phyloP scores from a whole-genome alignment of 2,113 vertebrate genomes.

The Tyto alba region DNA sequence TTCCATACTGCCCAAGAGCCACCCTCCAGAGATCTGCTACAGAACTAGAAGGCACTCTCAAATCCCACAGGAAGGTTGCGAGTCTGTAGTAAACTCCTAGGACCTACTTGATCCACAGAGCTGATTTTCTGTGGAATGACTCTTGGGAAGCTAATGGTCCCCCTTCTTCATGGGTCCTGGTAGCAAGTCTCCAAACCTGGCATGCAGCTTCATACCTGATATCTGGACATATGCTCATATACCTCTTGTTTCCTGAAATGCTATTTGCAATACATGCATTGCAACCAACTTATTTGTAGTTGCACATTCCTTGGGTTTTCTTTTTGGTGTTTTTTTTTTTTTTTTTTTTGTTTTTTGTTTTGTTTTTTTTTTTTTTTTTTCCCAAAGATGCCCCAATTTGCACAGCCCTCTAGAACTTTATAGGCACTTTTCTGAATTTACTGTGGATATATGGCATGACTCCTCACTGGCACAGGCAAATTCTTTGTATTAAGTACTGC shows the following conservation, averaged over 20 bases:
- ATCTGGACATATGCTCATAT: background rate
- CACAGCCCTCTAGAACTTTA: background rate
- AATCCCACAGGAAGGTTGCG: background rate
- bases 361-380: background rate
- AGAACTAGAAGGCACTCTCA: background rate
- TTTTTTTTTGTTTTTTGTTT: background rate
- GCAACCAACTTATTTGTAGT: background rate
- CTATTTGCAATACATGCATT: background rate
- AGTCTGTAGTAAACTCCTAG: background rate
- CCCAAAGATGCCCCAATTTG: background rate
- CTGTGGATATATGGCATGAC: background rate
- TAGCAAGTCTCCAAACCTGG: background rate
- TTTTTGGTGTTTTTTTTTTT: too few relatives aligned
- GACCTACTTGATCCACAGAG: background rate
- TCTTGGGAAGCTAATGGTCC: background rate
- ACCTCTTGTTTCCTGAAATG: background rate
- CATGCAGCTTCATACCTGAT: accelerated
- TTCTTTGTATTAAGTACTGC: background rate
- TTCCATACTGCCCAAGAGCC: background rate
- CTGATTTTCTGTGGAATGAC: background rate
- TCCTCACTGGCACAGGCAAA: background rate
- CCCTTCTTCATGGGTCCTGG: background rate
- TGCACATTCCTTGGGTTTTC: background rate
- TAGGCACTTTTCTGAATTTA: background rate
- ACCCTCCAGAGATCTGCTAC: background rate